A percentile compares a stretch with the other conserved stretches of the same genome.
Conservation (phyloP, 2,113 vertebrate genomes). For the Gavialis gangeticus region DNA sequence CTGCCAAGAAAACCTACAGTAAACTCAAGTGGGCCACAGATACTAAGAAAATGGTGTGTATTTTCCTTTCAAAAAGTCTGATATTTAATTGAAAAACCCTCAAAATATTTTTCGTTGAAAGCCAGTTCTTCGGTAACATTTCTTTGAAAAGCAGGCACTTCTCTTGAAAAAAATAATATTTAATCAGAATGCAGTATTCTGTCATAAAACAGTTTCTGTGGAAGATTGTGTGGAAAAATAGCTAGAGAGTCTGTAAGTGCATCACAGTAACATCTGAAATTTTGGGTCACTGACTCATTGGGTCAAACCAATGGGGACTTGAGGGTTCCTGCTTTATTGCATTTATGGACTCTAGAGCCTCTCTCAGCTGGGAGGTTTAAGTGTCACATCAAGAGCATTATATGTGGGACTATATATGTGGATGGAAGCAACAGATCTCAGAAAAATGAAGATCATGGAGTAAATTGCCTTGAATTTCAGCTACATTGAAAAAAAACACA, state of each 20-base stretch:
- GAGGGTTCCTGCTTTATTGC: too few species aligned
- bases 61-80: not conserved
- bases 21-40: not conserved
- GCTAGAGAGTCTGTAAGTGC: not conserved
- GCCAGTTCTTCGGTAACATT: not conserved
- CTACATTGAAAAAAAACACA: slow-evolving; percentile 40
- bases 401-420: not conserved
- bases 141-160: not conserved
- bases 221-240: not conserved
- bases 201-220: not conserved
- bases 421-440: slow-evolving; percentile 36
- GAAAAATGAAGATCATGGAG: slow-evolving; percentile 16
- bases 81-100: not conserved
- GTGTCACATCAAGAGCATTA: not conserved
- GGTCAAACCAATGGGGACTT: too few species aligned
- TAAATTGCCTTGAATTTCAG: slow-evolving; percentile 49
- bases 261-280: not conserved
- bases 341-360: not conserved
- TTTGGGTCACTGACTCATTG: too few species aligned
- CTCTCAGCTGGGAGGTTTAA: not conserved
- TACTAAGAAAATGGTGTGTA: not conserved
- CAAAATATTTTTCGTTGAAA: not conserved
- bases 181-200: not conserved
- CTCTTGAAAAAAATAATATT: not conserved
- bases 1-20: not conserved